phyloP scores from a whole-genome alignment of 2,888 invertebrate species.

The Sialis lutaria region DNA sequence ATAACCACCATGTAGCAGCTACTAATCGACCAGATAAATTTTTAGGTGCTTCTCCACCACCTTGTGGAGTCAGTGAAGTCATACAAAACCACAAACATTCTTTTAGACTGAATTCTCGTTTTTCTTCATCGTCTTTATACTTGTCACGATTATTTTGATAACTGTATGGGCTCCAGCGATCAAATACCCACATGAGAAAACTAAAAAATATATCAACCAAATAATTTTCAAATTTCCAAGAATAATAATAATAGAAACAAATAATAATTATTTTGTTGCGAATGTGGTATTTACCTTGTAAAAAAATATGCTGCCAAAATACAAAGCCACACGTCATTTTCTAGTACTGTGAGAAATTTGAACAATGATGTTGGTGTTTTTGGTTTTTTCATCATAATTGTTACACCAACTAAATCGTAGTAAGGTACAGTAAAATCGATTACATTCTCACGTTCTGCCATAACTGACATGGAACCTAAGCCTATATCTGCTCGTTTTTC shows the following conservation, averaged over 20 bases:
- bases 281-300: slow-evolving; percentile 44
- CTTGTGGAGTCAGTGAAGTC: slow-evolving; percentile 91
- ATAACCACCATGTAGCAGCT: slow-evolving; percentile 98
- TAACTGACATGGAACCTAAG: slow-evolving; percentile 83
- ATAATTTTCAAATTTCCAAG: slow-evolving; percentile 2
- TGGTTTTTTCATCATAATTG: slow-evolving; percentile 87
- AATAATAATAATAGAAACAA: not conserved
- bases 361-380: slow-evolving; percentile 82
- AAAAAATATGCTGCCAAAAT: slow-evolving; percentile 90
- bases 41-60: slow-evolving; percentile 91
- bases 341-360: slow-evolving; percentile 90
- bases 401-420: slow-evolving; percentile 93
- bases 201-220: slow-evolving; percentile 26
- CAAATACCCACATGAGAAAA: slow-evolving; percentile 90
- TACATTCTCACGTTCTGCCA: slow-evolving; percentile 93
- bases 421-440: slow-evolving; percentile 97
- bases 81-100: slow-evolving; percentile 99
- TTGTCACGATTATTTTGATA: slow-evolving; percentile 88
- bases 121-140: slow-evolving; percentile 84
- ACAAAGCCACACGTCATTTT: slow-evolving; percentile 92
- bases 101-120: slow-evolving; percentile 84
- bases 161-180: slow-evolving; percentile 93
- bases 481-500: slow-evolving; percentile 78
- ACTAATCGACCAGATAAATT: slow-evolving; percentile 88
- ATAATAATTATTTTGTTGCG: not conserved